phyloP scores from a whole-genome alignment of 2,113 vertebrate genomes.

The Calonectris borealis region DNA sequence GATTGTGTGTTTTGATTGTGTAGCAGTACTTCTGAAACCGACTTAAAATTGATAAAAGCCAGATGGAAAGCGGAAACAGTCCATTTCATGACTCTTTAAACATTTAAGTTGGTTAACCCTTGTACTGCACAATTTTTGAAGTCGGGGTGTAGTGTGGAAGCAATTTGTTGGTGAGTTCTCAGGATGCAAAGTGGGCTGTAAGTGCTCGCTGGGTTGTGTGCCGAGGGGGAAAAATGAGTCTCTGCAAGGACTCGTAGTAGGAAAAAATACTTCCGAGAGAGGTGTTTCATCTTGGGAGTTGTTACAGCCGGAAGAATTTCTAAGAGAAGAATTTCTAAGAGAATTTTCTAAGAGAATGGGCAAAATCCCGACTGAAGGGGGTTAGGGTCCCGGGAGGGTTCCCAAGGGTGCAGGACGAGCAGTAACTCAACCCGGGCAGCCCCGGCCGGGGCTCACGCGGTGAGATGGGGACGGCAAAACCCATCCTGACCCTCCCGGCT shows the following conservation, averaged over 20 bases:
- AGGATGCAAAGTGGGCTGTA: conserved; percentile 40
- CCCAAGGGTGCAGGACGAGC: not conserved
- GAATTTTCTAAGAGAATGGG: not conserved
- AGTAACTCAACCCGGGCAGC: not conserved
- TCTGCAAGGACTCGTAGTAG: not conserved
- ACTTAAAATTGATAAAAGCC: conserved; percentile 77
- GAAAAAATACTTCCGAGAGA: not conserved
- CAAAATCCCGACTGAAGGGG: not conserved
- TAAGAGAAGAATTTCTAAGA: too few relatives aligned
- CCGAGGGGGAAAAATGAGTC: not conserved
- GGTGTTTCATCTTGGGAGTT: not conserved
- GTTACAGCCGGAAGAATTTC: not conserved
- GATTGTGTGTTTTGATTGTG: conserved; percentile 77
- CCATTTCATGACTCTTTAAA: conserved; percentile 80
- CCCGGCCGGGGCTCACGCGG: accelerated
- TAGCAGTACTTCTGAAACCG: conserved; percentile 71
- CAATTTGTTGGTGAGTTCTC: conserved; percentile 71
- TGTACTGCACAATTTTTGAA: conserved; percentile 56
- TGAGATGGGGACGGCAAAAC: not conserved
- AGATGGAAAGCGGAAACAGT: conserved; percentile 79
- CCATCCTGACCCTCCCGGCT: not conserved
- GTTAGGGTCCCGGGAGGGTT: not conserved
- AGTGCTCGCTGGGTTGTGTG: not conserved
- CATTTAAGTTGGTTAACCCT: conserved; percentile 77
- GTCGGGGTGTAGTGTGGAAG: conserved; percentile 61